Base-by-base conservation (phyloP, 2,888 invertebrate species). In the Crioceris asparagi region DNA sequence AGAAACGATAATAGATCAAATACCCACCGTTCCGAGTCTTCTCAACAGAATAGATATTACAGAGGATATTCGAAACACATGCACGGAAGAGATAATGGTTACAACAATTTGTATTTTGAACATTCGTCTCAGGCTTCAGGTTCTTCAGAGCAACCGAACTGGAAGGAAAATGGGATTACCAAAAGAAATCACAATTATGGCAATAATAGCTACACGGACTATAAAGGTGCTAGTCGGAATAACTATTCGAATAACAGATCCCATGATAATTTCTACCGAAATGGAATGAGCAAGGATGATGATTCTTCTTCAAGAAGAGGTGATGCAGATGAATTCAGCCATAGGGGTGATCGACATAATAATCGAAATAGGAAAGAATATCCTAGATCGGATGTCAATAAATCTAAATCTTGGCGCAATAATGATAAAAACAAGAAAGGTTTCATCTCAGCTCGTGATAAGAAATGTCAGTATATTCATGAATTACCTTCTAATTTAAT, bases 381-480 rank as follows among this genome's bases (percentile, higher is more conserved):
- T 34, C 29, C 31, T 3, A 25, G 12, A 4, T 25, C 25, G 16
- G 40, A 44, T n/a, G 29, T 32, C 25, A 36, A 31, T 31, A 31
- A 12, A 15, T 37, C 34, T 15, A 32, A 29, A 38, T 39, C 46
- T 30, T 41, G 43, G 43, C 41, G 45, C 31, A 40, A 31, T 34
- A 29, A 34, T 30, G 37, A 37, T 37, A 23, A 32, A 37, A 39
- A 37, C 31, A 38, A 21, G 35, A 40, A 25, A 15, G 41, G 32
- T 26, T 33, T 21, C 32, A 41, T 37, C 23, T 40, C 39, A 11
- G 39, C 41, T 38, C 18, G 40, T 16, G 37, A 39, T 6, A 42
- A 45, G 41, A 50, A 46, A 49, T 32, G 39, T 45, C 19, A 44
- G 42, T 41, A 37, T 32, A 25, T 25, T 34, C 35, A 16, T 32